Conservation (phyloP, 2,797 vertebrate species). For the Rhinogobio ventralis region DNA sequence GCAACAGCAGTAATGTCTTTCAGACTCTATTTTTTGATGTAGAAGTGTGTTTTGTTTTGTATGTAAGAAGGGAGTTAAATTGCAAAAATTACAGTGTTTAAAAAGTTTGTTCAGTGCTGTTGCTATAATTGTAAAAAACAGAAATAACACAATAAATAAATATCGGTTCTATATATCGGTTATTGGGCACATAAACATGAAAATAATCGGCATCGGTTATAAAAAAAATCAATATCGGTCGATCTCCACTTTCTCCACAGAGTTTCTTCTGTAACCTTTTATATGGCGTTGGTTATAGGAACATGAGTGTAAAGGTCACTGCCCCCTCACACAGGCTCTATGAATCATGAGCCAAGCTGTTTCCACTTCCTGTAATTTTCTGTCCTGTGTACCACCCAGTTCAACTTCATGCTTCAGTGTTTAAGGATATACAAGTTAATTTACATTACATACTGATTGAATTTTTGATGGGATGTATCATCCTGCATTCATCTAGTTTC, state of each 20-base stretch:
- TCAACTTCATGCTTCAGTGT: constrained; percentile 33
- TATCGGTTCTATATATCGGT: no score
- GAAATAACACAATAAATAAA: no score
- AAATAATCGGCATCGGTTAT: no score
- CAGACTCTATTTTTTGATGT: no score
- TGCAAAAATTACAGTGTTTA: no score
- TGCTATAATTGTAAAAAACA: no score
- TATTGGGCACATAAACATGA: no score
- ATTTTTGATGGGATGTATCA: background rate
- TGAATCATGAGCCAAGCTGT: constrained; percentile 58
- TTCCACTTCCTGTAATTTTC: constrained; percentile 56
- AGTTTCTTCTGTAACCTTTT: background rate
- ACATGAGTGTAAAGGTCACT: constrained; percentile 32
- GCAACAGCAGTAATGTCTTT: no score
- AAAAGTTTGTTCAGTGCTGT: no score
- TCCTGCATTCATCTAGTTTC: background rate
- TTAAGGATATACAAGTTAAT: background rate
- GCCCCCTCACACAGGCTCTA: constrained; percentile 31
- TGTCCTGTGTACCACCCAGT: constrained; percentile 57
- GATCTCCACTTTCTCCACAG: background rate
- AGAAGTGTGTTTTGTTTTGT: no score
- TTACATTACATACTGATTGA: background rate
- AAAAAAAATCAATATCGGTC: no score
- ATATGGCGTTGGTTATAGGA: background rate
- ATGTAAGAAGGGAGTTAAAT: no score